phyloP scores from a whole-genome alignment of 2,888 invertebrate genomes.

The Herminia tarsipennalis region DNA sequence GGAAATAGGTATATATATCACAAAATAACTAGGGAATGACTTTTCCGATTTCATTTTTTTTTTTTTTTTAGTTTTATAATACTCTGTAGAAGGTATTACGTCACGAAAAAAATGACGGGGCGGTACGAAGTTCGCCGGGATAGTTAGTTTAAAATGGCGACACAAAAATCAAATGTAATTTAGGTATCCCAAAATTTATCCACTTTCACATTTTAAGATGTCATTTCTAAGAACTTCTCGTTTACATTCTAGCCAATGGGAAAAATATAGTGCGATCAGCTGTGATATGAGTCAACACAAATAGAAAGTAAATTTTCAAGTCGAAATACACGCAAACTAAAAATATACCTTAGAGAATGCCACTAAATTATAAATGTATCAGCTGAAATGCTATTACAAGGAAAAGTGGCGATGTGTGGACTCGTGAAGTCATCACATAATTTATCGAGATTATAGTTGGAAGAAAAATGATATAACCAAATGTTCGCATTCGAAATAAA shows the following conservation, averaged over 20 bases:
- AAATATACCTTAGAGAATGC: neutral
- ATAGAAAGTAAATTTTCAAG: neutral
- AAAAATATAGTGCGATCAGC: slow-evolving; percentile 2
- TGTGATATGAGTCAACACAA: slow-evolving; percentile 2
- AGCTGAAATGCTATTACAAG: neutral
- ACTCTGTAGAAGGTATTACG: too few species aligned
- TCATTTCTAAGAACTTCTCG: slow-evolving; percentile 2
- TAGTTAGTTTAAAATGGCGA: too few species aligned
- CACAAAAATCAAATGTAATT: too few species aligned
- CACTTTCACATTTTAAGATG: too few species aligned
- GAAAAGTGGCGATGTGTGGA: neutral
- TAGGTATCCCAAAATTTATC: too few species aligned
- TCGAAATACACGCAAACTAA: neutral
- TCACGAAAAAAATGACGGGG: too few species aligned
- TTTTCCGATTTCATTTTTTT: too few species aligned
- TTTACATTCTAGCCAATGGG: neutral
- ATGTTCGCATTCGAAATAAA: neutral
- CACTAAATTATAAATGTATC: neutral
- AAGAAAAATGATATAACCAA: neutral
- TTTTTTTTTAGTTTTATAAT: too few species aligned
- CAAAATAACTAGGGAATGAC: too few species aligned
- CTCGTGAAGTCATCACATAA: neutral
- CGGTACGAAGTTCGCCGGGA: too few species aligned
- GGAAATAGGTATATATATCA: too few species aligned
- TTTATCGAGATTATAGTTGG: neutral